A percentile compares a stretch with the other conserved stretches of the same genome.
Conservation (phyloP, 2,888 invertebrate genomes). For the Aporophyla nigra region DNA sequence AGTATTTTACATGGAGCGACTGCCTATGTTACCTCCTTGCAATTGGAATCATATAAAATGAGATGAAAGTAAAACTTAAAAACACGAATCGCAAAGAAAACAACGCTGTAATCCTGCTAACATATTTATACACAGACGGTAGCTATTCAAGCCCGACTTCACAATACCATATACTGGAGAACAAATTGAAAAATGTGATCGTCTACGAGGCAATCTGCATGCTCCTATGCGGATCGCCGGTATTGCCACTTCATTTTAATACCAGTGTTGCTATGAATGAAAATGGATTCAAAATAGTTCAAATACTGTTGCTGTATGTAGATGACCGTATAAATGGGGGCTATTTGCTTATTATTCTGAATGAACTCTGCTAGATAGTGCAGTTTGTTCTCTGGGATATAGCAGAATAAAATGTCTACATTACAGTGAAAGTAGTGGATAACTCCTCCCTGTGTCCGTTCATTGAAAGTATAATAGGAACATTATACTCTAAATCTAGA, state of each 20-base stretch:
- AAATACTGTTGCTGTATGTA: conserved; percentile 44
- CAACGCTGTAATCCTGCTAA: conserved; percentile 11
- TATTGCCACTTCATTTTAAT: conserved; percentile 67
- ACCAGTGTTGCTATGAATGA: conserved; percentile 62
- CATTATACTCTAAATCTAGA: conserved; percentile 1
- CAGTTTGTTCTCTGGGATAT: conserved; percentile 20
- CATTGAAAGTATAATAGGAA: background rate
- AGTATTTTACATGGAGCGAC: too few relatives aligned
- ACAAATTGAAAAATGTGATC: conserved; percentile 81
- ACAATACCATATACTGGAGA: conserved; percentile 53
- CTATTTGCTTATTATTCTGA: conserved; percentile 35
- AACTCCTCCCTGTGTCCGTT: conserved; percentile 13
- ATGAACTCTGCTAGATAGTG: conserved; percentile 25
- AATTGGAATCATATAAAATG: background rate
- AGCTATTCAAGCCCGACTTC: conserved; percentile 40
- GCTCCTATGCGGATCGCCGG: conserved; percentile 64
- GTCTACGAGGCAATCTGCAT: conserved; percentile 75
- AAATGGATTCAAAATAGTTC: conserved; percentile 53
- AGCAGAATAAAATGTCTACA: conserved; percentile 3
- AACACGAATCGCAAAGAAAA: background rate
- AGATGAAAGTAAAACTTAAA: background rate
- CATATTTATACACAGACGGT: conserved; percentile 35
- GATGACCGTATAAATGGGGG: conserved; percentile 20
- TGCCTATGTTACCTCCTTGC: too few relatives aligned
- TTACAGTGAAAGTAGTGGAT: background rate